These are phyloP conservation scores for Rapana venosa DNA, from an alignment of 2,888 invertebrate species.

Conservation along the genomic window DNA sequence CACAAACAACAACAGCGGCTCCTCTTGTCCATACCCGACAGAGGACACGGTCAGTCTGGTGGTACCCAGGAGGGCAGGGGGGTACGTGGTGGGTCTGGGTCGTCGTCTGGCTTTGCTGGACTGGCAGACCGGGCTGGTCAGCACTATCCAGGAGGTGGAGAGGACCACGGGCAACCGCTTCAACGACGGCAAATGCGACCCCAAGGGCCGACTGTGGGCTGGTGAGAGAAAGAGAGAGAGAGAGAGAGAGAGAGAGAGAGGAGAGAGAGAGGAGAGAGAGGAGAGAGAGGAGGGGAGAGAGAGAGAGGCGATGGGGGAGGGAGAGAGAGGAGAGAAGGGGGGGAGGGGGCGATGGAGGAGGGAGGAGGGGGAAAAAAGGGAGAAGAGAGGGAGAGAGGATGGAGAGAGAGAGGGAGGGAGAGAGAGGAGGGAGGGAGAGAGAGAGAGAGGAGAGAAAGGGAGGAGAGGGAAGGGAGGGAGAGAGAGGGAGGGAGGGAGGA, in stretches of 20 bases:
- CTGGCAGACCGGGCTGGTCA: slow-evolving; percentile 52
- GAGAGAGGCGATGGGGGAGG: neutral
- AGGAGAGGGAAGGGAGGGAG: neutral
- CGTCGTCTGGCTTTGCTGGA: slow-evolving; percentile 57
- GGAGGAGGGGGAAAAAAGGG: neutral
- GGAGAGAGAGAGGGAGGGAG: neutral
- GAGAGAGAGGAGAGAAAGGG: neutral
- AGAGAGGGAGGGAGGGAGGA: neutral
- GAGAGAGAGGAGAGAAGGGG: neutral
- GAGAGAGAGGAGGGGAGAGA: neutral
- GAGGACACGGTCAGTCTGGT: slow-evolving; percentile 54
- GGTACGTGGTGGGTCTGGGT: slow-evolving; percentile 46
- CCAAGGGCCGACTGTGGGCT: slow-evolving; percentile 63
- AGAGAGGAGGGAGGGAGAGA: neutral
- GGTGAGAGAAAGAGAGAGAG: slow-evolving; percentile 53
- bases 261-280: neutral
- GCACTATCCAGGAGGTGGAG: slow-evolving; percentile 50
- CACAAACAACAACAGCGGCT: too few relatives aligned
- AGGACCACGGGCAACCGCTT: slow-evolving; percentile 49
- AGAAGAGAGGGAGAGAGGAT: neutral
- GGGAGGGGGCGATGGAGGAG: neutral
- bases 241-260: neutral
- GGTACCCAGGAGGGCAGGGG: slow-evolving; percentile 55
- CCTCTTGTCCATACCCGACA: neutral
- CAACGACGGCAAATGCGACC: slow-evolving; percentile 66